Evolutionary conservation across 2,113 vertebrate species (phyloP), one percentile per base, ranked within the genome.

Genomic region (Prunella himalayana): DNA sequence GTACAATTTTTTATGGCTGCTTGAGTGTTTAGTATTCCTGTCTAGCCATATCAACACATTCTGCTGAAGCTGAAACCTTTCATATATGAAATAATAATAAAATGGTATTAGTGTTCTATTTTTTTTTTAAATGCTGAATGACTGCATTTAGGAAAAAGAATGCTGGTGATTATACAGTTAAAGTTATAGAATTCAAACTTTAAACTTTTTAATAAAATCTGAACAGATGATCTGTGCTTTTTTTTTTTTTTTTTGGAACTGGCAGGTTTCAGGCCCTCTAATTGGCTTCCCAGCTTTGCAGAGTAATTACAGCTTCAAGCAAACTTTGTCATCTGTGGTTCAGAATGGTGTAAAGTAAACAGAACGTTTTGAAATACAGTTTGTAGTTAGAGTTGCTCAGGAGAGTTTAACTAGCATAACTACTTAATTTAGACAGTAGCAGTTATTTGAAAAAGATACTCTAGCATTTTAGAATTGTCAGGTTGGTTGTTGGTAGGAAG

Each of bases 301-400:
- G 96, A 98, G 96, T 98, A 97, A 97, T 97, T 97, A 97, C 97
- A 97, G 97, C 98, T 98, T 97, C 92, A 89, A 98, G 97, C 98
- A 97, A 96, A 98, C 95, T 97, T 98, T 96, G 95, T 98, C 97
- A 97, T 98, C 97, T 98, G 97, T 98, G 97, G 96, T 97, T 98
- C 95, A 97, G 97, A 98, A 97, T 97, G 97, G 97, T 98, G 95
- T 98, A 98, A 98, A 97, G 96, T 98, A 98, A 98, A 97, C 97
- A 98, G 96, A 97, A 96, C 86, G 45, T 98, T 98, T 97, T 97
- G 95, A 97, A 98, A 97, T 97, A 95, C 93, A 97, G 90, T 94
- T 97, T 97, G 92, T 95, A 97, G 95, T 95, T 96, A 90, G 96
- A 97, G 82, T 97, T 97, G 97, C 85, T 97, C 92, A 92, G 92